Conservation (phyloP, 1,140 invertebrate genomes). For the Hyles euphorbiae region DNA sequence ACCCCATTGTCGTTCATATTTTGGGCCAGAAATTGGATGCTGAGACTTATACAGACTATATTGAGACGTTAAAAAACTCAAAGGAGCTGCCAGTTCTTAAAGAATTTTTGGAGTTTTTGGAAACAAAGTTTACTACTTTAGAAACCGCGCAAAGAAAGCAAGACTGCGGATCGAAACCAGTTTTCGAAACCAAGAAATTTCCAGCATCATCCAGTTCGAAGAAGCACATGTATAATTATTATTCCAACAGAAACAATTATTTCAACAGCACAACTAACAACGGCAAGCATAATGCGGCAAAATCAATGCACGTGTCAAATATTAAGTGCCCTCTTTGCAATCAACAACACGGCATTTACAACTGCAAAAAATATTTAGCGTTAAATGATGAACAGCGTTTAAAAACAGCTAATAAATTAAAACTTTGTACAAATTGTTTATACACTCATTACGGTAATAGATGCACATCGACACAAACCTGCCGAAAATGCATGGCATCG, state of each 20-base stretch:
- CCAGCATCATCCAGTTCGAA: not conserved
- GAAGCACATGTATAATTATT: constrained; percentile 1
- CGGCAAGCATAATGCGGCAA: not conserved
- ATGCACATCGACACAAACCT: constrained; percentile 16
- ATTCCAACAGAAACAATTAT: not conserved
- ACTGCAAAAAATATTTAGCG: constrained; percentile 15
- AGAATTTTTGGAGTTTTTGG: constrained; percentile 20
- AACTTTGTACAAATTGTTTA: constrained; percentile 13
- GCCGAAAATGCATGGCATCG: constrained; percentile 11
- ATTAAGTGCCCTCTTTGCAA: constrained; percentile 16
- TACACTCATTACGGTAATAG: constrained; percentile 13
- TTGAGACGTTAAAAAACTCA: constrained; percentile 10
- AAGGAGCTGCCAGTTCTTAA: constrained; percentile 12
- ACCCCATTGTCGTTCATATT: constrained; percentile 9
- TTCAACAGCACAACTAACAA: not conserved
- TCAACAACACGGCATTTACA: constrained; percentile 16
- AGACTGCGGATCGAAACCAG: not conserved
- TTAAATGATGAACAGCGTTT: constrained; percentile 11
- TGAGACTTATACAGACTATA: constrained; percentile 15
- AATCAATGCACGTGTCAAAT: not conserved
- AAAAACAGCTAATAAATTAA: constrained; percentile 10
- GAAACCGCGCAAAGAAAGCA: constrained; percentile 11
- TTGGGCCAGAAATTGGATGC: constrained; percentile 11
- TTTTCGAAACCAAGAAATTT: not conserved
- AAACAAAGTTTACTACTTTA: constrained; percentile 16